Conservation (phyloP, 53 echinoderm and acorn worm species). For the Paracentrotus lividus region DNA sequence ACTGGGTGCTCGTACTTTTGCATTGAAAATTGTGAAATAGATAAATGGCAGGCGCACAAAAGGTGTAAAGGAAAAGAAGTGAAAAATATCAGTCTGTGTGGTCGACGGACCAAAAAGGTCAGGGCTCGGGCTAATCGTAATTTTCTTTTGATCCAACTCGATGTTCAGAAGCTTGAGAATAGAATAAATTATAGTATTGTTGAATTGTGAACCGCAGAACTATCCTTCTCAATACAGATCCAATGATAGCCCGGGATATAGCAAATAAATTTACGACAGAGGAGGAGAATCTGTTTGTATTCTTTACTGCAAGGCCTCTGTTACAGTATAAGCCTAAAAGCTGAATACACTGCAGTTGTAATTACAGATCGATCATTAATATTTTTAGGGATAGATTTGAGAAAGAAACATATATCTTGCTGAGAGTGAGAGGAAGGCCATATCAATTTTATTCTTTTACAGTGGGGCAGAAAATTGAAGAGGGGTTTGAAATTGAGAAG, state of each 20-base stretch:
- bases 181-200: neutral
- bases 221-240: neutral
- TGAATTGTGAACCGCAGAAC: neutral
- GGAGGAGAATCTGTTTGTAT: neutral
- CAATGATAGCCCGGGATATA: neutral
- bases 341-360: neutral
- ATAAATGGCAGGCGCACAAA: conserved; percentile 66
- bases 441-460: neutral
- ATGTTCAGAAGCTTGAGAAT: conserved; percentile 26
- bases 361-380: neutral
- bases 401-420: neutral
- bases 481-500: neutral
- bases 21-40: conserved; percentile 63
- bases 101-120: conserved; percentile 67
- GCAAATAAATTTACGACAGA: neutral
- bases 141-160: neutral
- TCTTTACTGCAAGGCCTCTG: neutral
- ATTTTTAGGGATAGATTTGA: neutral
- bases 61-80: neutral
- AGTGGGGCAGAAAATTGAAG: neutral
- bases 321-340: neutral
- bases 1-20: conserved; percentile 67
- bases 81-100: conserved; percentile 67
- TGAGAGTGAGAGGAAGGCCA: neutral
- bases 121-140: conserved; percentile 26